Evolutionary conservation across 1,140 invertebrate species (phyloP).

Genomic region (Subanguina moxae): DNA sequence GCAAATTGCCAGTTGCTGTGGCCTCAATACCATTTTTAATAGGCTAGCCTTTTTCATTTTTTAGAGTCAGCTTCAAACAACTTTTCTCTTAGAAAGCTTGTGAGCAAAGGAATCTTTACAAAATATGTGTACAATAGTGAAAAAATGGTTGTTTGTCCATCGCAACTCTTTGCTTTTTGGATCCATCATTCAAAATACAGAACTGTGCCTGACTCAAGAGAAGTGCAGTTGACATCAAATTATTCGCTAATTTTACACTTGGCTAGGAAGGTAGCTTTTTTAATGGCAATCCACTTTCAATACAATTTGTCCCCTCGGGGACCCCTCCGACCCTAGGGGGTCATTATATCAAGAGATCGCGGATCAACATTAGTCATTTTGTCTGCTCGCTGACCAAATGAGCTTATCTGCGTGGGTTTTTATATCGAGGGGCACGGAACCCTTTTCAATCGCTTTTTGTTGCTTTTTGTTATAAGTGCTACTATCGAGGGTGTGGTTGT

Average conservation of each 20-base stretch:
- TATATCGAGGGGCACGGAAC: too few relatives aligned
- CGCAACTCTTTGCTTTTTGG: constrained; percentile 15
- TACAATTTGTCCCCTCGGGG: too few relatives aligned
- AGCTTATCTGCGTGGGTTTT: too few relatives aligned
- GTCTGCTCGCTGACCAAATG: too few relatives aligned
- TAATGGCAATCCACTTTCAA: too few relatives aligned
- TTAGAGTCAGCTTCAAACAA: constrained; percentile 1
- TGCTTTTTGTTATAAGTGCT: too few relatives aligned
- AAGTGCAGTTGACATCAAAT: constrained; percentile 7
- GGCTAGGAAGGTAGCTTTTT: constrained; percentile 11
- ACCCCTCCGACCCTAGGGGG: too few relatives aligned
- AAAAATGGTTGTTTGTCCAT: constrained; percentile 24
- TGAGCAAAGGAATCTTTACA: constrained; percentile 14
- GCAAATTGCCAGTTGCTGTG: too few relatives aligned
- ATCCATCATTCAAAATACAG: constrained; percentile 14
- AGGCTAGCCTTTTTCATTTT: background rate
- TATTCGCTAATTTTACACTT: constrained; percentile 15
- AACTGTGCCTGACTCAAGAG: background rate
- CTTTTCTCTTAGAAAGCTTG: constrained; percentile 1
- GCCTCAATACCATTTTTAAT: constrained; percentile 4
- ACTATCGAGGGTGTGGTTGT: too few relatives aligned
- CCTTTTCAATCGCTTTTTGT: too few relatives aligned
- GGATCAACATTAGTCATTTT: too few relatives aligned
- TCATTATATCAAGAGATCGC: too few relatives aligned
- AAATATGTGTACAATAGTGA: constrained; percentile 21